Percentiles rank a stretch among this genome's conserved stretches.
These are phyloP conservation scores for Arctopsyche grandis DNA, from an alignment of 1,140 invertebrate species.

Conservation along the genomic window DNA sequence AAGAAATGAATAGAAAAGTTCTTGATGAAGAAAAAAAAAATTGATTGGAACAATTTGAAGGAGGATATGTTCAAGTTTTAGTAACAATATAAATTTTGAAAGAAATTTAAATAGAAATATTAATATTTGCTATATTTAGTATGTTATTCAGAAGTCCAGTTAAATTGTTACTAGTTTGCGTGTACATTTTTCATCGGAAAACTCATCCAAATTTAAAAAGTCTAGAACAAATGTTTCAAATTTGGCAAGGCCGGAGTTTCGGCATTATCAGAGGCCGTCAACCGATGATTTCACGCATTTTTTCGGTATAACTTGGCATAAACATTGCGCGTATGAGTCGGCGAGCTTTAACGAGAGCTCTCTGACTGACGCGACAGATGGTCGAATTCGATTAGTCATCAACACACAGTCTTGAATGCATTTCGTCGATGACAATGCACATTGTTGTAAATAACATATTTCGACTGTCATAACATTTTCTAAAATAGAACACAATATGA, in stretches of 20 bases:
- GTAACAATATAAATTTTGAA: no score
- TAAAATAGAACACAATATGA: not conserved
- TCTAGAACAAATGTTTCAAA: not conserved
- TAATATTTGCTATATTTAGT: no score
- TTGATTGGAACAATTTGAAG: no score
- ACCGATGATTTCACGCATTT: slow-evolving; percentile 2
- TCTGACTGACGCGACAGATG: slow-evolving; percentile 1
- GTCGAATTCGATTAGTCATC: not conserved
- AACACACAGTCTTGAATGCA: not conserved
- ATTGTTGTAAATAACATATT: not conserved
- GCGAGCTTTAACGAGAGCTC: not conserved
- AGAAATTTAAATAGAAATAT: no score
- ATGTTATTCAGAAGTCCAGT: no score
- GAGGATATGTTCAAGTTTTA: no score
- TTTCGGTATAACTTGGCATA: slow-evolving; percentile 25
- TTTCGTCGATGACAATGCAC: slow-evolving; percentile 14
- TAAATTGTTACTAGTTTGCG: no score
- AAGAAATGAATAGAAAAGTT: no score
- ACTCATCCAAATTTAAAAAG: no score
- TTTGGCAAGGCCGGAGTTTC: not conserved
- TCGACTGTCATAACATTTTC: not conserved
- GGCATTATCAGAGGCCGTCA: not conserved
- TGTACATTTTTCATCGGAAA: no score
- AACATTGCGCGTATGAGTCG: not conserved
- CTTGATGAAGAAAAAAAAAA: no score